A percentile compares a stretch with the other conserved stretches of the same genome.
Conservation (phyloP, 2,797 vertebrate species). For the Leuciscus waleckii region DNA sequence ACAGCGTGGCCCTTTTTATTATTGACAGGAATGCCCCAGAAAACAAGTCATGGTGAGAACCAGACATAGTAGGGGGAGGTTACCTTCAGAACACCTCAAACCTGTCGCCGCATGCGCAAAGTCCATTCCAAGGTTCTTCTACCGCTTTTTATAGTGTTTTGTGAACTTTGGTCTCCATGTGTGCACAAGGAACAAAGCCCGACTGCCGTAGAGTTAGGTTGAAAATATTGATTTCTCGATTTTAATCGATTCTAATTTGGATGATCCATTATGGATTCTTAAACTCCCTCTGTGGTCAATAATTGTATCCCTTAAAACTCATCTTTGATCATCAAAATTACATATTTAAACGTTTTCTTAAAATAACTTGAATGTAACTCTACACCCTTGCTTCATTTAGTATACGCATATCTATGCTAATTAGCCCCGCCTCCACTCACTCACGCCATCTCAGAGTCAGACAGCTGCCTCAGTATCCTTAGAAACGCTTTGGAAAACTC, state of each 20-base stretch:
- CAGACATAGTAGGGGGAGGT: slow-evolving; percentile 9
- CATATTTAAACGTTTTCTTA: too few species aligned
- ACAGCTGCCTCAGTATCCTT: too few species aligned
- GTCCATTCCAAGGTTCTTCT: not conserved
- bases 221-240: not conserved
- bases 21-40: slow-evolving; percentile 30
- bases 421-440: too few species aligned
- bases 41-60: slow-evolving; percentile 37
- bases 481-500: too few species aligned
- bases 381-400: too few species aligned
- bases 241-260: not conserved
- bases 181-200: not conserved
- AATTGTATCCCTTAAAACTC: too few species aligned
- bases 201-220: not conserved
- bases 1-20: slow-evolving; percentile 32
- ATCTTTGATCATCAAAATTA: too few species aligned
- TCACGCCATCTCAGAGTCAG: too few species aligned
- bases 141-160: not conserved
- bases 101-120: slow-evolving; percentile 26
- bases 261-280: not conserved
- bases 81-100: slow-evolving; percentile 32
- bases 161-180: slow-evolving; percentile 5
- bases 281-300: not conserved
- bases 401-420: too few species aligned
- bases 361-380: too few species aligned